These are phyloP conservation scores for Leucophora obtusa DNA, from an alignment of 2,888 invertebrate species.

Conservation along the genomic window DNA sequence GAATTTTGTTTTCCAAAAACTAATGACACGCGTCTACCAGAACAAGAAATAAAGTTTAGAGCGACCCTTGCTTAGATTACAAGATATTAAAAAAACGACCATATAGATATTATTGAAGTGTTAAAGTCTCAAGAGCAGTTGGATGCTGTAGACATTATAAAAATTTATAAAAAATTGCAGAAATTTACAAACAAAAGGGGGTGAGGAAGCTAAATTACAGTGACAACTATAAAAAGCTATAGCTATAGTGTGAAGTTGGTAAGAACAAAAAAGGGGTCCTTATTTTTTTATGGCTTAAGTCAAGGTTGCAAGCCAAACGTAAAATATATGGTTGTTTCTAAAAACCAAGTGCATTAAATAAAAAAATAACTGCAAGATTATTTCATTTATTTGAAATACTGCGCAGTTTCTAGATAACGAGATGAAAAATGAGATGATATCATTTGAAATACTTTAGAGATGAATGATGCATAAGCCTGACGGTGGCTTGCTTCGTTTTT, in stretches of 20 bases:
- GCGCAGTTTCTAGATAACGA: constrained; percentile 45
- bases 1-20: constrained; percentile 39
- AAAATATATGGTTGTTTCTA: constrained; percentile 26
- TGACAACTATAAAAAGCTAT: constrained; percentile 22
- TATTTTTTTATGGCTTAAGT: constrained; percentile 47
- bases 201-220: constrained; percentile 26
- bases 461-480: constrained; percentile 16
- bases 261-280: constrained; percentile 26
- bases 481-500: constrained; percentile 20
- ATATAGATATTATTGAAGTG: constrained; percentile 49
- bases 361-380: constrained; percentile 40
- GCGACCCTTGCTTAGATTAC: constrained; percentile 14
- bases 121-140: constrained; percentile 60
- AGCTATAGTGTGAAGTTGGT: not conserved
- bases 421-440: constrained; percentile 43
- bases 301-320: constrained; percentile 54
- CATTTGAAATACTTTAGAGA: constrained; percentile 35
- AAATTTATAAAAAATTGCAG: constrained; percentile 23
- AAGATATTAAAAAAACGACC: not conserved
- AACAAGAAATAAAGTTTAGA: constrained; percentile 45
- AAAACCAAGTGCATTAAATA: constrained; percentile 31
- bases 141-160: constrained; percentile 3
- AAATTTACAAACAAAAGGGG: constrained; percentile 22
- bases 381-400: constrained; percentile 51
- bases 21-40: constrained; percentile 57